Percentiles rank a stretch among this genome's conserved stretches.
These are phyloP conservation scores for Macrostomum lignano DNA, from an alignment of 1,140 invertebrate species.

Conservation along the genomic window DNA sequence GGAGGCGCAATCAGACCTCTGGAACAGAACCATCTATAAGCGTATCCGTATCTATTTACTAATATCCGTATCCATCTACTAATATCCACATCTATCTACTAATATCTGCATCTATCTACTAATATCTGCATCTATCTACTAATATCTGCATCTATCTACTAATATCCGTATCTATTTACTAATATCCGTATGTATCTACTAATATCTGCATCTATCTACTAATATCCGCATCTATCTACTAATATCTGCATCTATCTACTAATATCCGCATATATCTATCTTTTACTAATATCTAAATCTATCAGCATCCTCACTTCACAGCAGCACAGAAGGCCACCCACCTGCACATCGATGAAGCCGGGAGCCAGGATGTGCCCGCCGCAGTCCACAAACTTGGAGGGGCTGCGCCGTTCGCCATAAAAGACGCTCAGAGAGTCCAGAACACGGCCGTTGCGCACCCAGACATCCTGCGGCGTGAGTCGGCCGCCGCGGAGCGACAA, in stretches of 20 bases:
- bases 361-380: conserved; percentile 44
- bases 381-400: conserved; percentile 47
- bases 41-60: neutral
- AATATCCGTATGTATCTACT: too few relatives aligned
- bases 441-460: conserved; percentile 56
- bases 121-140: too few relatives aligned
- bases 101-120: too few relatives aligned
- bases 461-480: conserved; percentile 55
- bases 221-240: too few relatives aligned
- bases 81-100: too few relatives aligned
- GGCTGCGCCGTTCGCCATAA: conserved; percentile 49
- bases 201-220: too few relatives aligned
- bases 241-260: too few relatives aligned
- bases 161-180: too few relatives aligned
- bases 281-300: neutral
- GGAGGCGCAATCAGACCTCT: neutral
- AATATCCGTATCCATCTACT: too few relatives aligned
- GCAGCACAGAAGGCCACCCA: conserved; percentile 70
- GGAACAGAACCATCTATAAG: neutral
- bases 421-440: conserved; percentile 64
- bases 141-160: too few relatives aligned
- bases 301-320: neutral
- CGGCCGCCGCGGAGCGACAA: too few relatives aligned
- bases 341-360: conserved; percentile 87
- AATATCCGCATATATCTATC: neutral